Evolutionary conservation across 2,888 invertebrate species (phyloP).

Genomic region (Patella ulyssiponensis): DNA sequence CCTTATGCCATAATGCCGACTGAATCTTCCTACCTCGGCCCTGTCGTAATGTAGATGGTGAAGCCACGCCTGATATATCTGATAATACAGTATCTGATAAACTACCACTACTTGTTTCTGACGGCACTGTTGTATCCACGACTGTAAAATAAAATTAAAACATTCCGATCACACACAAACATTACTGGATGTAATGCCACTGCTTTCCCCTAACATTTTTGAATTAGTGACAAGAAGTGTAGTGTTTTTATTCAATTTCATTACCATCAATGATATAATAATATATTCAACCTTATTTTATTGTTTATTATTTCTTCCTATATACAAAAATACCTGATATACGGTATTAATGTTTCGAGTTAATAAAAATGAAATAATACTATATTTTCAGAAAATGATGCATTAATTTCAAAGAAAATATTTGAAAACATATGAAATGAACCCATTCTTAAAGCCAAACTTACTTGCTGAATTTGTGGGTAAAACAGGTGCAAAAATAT

Average conservation of each 20-base stretch:
- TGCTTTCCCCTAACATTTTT: too few relatives aligned
- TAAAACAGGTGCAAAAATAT: conserved; percentile 73
- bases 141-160: conserved; percentile 32
- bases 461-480: conserved; percentile 61
- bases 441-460: conserved; percentile 23
- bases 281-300: too few relatives aligned
- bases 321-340: too few relatives aligned
- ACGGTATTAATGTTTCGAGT: too few relatives aligned
- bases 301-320: too few relatives aligned
- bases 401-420: background rate
- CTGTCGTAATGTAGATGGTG: conserved; percentile 56
- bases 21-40: conserved; percentile 60
- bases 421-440: background rate
- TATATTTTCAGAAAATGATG: background rate
- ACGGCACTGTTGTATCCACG: conserved; percentile 39
- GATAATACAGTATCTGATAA: conserved; percentile 40
- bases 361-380: too few relatives aligned
- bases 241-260: too few relatives aligned
- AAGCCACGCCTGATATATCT: conserved; percentile 24
- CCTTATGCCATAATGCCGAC: conserved; percentile 51
- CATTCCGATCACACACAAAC: background rate
- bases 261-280: too few relatives aligned
- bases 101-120: conserved; percentile 42
- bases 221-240: too few relatives aligned
- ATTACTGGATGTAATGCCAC: too few relatives aligned